phyloP scores from a whole-genome alignment of 2,797 vertebrate genomes.

The Cossypha caffra region DNA sequence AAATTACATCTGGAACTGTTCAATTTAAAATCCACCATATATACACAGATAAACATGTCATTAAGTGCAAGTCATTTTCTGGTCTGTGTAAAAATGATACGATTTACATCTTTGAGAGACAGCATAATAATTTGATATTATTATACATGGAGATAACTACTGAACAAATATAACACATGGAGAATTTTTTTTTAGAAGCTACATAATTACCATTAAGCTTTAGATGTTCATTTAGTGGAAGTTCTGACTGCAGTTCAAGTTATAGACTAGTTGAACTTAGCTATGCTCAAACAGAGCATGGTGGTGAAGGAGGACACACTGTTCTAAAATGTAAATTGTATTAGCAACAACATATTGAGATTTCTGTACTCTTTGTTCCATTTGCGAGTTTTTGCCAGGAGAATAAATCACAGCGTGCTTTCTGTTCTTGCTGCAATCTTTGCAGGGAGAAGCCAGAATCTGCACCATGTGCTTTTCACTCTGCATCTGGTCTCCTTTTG shows the following conservation, averaged over 20 bases:
- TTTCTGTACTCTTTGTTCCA: conserved; percentile 65
- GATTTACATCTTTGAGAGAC: conserved; percentile 26
- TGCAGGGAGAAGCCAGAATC: conserved; percentile 29
- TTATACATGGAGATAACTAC: conserved; percentile 15
- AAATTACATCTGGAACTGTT: conserved; percentile 43
- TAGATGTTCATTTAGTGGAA: conserved; percentile 41
- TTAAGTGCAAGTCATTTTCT: conserved; percentile 40
- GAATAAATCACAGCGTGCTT: conserved; percentile 61
- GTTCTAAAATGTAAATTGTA: conserved; percentile 66
- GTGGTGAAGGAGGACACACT: conserved; percentile 28
- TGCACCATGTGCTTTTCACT: conserved; percentile 15
- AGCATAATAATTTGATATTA: conserved; percentile 55
- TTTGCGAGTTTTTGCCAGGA: conserved; percentile 28
- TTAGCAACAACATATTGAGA: conserved; percentile 61
- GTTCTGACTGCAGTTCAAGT: conserved; percentile 21
- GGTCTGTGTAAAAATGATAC: conserved; percentile 3
- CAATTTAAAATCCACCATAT: conserved; percentile 46
- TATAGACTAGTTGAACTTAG: conserved; percentile 7
- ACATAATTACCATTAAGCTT: conserved; percentile 49
- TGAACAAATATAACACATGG: conserved; percentile 34
- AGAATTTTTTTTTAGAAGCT: conserved; percentile 10
- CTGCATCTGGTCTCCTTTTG: conserved; percentile 44
- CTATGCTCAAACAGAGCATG: neutral
- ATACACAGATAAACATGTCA: conserved; percentile 21
- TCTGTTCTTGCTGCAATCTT: conserved; percentile 43